Conservation (phyloP, 2,113 vertebrate genomes). For the Forbesichthys agassizii region DNA sequence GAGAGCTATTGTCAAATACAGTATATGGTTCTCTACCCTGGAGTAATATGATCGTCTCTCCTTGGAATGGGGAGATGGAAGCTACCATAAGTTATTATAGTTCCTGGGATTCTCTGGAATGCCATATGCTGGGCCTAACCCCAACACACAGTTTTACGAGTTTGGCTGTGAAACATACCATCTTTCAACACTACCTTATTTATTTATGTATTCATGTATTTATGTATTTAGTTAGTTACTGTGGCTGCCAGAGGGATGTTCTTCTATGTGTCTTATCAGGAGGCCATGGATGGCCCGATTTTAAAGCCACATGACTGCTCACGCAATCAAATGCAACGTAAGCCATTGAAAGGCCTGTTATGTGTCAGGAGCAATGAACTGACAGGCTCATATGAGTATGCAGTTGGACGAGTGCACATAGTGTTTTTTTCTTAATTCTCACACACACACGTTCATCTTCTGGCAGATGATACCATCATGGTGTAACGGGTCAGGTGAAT, state of each 20-base stretch:
- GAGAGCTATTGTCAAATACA: constrained; percentile 33
- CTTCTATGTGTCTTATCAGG: neutral
- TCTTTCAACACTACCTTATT: neutral
- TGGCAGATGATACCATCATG: constrained; percentile 44
- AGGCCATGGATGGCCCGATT: constrained; percentile 21
- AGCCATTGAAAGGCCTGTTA: constrained; percentile 25
- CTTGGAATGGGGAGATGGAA: constrained; percentile 34
- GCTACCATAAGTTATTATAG: constrained; percentile 33
- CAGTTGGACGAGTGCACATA: neutral
- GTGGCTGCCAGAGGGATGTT: constrained; percentile 7
- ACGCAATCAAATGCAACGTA: constrained; percentile 31
- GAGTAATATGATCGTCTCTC: constrained; percentile 34
- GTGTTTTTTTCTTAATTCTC: constrained; percentile 16
- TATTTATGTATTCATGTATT: too few species aligned
- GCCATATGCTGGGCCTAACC: constrained; percentile 21
- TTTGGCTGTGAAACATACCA: neutral
- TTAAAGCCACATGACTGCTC: constrained; percentile 34
- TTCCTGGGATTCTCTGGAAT: constrained; percentile 41
- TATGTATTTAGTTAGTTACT: neutral
- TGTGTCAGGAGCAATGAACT: constrained; percentile 43
- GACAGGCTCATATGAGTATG: constrained; percentile 39
- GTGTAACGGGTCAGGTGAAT: constrained; percentile 5
- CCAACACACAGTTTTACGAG: constrained; percentile 11
- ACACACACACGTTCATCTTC: constrained; percentile 23
- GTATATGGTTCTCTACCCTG: constrained; percentile 14